Evolutionary conservation across 2,888 invertebrate genomes (phyloP).

Genomic region (Cyaniris semiargus): DNA sequence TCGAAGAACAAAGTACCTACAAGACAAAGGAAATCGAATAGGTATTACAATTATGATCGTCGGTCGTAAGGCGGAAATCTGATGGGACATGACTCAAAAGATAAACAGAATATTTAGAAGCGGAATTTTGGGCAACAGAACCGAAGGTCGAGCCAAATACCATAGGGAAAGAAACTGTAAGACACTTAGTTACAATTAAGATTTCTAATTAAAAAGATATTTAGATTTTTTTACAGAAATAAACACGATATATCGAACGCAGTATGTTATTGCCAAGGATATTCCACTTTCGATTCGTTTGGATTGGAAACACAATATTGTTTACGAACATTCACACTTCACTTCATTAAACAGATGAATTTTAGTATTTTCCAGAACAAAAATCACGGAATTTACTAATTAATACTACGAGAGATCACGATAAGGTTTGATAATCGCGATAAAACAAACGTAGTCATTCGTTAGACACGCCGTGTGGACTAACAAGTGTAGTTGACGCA

Average conservation of each 20-base stretch:
- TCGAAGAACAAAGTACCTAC: not conserved
- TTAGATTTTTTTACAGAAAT: not conserved
- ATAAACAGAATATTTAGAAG: slow-evolving; percentile 16
- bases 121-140: slow-evolving; percentile 11
- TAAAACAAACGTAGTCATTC: slow-evolving; percentile 42
- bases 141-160: slow-evolving; percentile 7
- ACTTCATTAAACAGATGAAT: not conserved
- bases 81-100: slow-evolving; percentile 26
- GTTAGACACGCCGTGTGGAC: slow-evolving; percentile 54
- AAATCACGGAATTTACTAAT: slow-evolving; percentile 12
- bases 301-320: not conserved
- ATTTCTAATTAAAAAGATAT: not conserved
- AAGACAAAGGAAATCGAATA: slow-evolving; percentile 16
- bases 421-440: slow-evolving; percentile 48
- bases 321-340: slow-evolving; percentile 18
- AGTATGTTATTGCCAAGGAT: slow-evolving; percentile 16
- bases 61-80: slow-evolving; percentile 11
- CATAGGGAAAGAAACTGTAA: not conserved
- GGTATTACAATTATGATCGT: not conserved
- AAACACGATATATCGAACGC: not conserved
- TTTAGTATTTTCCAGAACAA: not conserved
- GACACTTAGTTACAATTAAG: slow-evolving; percentile 1
- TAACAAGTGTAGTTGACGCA: slow-evolving; percentile 68
- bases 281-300: slow-evolving; percentile 15
- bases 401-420: slow-evolving; percentile 46